These are phyloP conservation scores for Microcebus tavaratra DNA, from an alignment of 2,113 vertebrate species.

Conservation along the genomic window DNA sequence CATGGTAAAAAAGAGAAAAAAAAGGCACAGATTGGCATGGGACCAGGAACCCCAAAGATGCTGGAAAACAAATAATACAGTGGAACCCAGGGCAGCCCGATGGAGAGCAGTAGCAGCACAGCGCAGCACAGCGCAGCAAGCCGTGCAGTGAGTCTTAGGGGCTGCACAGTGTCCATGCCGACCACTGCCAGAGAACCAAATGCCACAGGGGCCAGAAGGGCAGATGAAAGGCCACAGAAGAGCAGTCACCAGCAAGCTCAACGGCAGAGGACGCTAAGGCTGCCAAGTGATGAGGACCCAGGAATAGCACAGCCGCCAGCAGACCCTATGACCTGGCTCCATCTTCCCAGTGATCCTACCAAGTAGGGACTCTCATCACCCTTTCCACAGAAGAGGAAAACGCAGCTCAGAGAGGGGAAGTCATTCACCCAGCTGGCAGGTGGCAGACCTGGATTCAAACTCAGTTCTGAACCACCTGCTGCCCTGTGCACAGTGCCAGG, in stretches of 20 bases:
- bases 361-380: background rate
- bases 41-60: background rate
- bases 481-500: background rate
- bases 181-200: background rate
- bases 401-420: background rate
- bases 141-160: fast-evolving
- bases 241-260: background rate
- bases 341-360: background rate
- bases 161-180: background rate
- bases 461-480: background rate
- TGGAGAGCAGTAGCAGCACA: no score
- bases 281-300: background rate
- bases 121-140: fast-evolving
- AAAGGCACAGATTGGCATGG: background rate
- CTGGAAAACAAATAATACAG: background rate
- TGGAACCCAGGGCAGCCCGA: background rate
- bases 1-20: background rate
- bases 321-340: background rate
- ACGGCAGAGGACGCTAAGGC: background rate
- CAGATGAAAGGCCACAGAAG: background rate
- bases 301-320: background rate
- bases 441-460: background rate
- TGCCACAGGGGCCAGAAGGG: background rate
- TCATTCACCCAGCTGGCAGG: background rate
- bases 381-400: background rate